Conservation (phyloP, 2,888 invertebrate species). For the Scotopteryx bipunctaria region DNA sequence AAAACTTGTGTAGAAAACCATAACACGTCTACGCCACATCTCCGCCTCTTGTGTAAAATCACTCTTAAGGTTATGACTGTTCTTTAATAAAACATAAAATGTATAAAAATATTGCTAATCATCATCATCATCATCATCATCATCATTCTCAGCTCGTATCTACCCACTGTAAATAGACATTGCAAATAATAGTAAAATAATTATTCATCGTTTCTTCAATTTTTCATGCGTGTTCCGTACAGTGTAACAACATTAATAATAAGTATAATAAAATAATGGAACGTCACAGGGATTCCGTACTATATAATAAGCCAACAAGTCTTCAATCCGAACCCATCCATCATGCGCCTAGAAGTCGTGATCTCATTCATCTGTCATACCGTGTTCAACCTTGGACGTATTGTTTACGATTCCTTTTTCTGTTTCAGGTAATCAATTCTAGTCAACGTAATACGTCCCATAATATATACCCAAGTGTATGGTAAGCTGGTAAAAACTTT, state of each 20-base stretch:
- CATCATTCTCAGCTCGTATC: too few species aligned
- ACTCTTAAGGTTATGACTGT: too few species aligned
- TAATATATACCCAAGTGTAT: not conserved
- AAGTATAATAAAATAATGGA: conserved; percentile 77
- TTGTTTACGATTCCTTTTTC: conserved; percentile 16
- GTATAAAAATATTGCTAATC: too few species aligned
- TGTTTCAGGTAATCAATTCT: conserved; percentile 34
- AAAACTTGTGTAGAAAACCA: too few species aligned
- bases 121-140: too few species aligned
- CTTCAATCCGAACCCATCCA: conserved; percentile 64
- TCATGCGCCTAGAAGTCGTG: conserved; percentile 58
- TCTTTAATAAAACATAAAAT: too few species aligned
- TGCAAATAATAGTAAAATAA: not conserved
- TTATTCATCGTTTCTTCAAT: conserved; percentile 2
- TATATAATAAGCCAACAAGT: conserved; percentile 77
- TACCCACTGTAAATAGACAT: too few species aligned
- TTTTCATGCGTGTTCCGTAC: conserved; percentile 7
- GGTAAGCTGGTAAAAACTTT: not conserved
- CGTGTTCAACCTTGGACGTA: conserved; percentile 23
- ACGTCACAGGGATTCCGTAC: conserved; percentile 69
- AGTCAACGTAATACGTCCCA: conserved; percentile 14
- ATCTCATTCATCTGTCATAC: conserved; percentile 59
- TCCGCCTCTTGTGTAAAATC: too few species aligned
- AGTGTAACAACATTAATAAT: conserved; percentile 64
- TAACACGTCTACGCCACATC: too few species aligned